phyloP scores from a whole-genome alignment of 2,797 vertebrate species.

The Chromobotia macracanthus region DNA sequence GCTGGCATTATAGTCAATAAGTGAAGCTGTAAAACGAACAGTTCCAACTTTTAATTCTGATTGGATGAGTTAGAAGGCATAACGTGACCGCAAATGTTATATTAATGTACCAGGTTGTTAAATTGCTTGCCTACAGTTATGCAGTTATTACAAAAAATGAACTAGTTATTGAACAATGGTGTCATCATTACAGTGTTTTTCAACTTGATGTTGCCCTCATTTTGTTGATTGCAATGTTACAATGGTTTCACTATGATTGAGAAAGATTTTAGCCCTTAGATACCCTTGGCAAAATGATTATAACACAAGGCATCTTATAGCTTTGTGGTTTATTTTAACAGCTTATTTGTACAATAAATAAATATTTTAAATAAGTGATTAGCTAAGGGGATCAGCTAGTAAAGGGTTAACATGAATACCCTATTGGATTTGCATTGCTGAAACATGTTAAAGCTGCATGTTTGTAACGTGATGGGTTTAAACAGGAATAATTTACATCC shows the following conservation, averaged over 20 bases:
- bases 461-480: neutral
- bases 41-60: neutral
- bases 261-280: no score
- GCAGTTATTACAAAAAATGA: no score
- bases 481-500: neutral
- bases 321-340: neutral
- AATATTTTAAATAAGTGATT: neutral
- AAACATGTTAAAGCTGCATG: neutral
- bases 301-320: no score
- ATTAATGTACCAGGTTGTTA: neutral
- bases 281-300: no score
- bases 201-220: no score
- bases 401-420: constrained; percentile 7
- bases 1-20: neutral
- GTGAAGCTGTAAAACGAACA: neutral
- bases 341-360: neutral
- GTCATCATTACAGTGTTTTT: no score
- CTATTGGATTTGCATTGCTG: neutral
- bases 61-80: neutral
- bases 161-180: no score
- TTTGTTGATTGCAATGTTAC: no score
- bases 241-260: no score
- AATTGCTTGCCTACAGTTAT: neutral
- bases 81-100: no score
- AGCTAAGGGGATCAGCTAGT: neutral